Evolutionary conservation across 2,113 vertebrate genomes (phyloP).

Genomic region (Condylura cristata): DNA sequence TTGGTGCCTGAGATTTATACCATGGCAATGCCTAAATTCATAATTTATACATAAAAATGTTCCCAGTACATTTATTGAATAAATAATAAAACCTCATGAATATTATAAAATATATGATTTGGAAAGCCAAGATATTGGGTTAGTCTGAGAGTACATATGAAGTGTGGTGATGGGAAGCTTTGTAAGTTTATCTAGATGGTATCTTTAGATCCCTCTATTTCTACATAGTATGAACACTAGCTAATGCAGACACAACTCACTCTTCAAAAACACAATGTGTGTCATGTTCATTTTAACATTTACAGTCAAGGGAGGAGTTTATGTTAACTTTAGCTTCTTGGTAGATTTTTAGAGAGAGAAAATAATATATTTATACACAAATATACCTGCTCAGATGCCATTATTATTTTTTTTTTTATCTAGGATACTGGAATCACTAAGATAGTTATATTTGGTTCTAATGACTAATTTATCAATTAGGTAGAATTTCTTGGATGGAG

Average conservation of each 20-base stretch:
- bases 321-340: background rate
- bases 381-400: background rate
- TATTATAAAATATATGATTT: slow-evolving; percentile 17
- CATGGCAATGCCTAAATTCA: background rate
- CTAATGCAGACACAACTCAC: background rate
- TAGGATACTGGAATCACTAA: background rate
- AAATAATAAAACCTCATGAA: slow-evolving; percentile 42
- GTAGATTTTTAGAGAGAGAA: background rate
- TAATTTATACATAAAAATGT: background rate
- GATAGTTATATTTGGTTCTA: background rate
- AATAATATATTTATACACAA: background rate
- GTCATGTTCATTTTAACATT: background rate
- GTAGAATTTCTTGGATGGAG: background rate
- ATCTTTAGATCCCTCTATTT: background rate
- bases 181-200: background rate
- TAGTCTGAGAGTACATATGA: background rate
- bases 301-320: background rate
- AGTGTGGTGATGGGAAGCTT: background rate
- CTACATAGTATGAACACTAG: background rate
- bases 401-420: background rate
- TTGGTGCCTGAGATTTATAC: background rate
- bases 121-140: background rate
- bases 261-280: background rate
- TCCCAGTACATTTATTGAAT: background rate
- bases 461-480: background rate